These are phyloP conservation scores for Cottoperca gobio DNA, from an alignment of 2,797 vertebrate species.

Conservation along the genomic window DNA sequence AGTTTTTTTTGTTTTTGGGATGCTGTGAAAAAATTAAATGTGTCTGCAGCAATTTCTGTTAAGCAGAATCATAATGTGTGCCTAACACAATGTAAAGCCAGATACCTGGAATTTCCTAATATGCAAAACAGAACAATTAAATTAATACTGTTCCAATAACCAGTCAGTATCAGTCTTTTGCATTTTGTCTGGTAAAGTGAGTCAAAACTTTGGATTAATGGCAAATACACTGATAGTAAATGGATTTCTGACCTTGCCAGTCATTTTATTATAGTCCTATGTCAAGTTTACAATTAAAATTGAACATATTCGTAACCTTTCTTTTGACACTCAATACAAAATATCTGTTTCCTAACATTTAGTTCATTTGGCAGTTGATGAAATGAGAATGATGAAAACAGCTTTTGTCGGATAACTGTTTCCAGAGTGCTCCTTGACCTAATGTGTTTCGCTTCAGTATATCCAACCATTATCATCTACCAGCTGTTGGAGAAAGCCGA, in stretches of 20 bases:
- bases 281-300: not conserved
- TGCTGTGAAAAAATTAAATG: not conserved
- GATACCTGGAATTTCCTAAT: not conserved
- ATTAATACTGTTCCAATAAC: no score
- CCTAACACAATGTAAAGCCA: not conserved
- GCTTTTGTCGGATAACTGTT: not conserved
- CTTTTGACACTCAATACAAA: not conserved
- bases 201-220: slow-evolving; percentile 2
- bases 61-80: not conserved
- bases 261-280: not conserved
- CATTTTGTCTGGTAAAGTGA: not conserved
- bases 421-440: slow-evolving; percentile 10
- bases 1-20: slow-evolving; percentile 18
- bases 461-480: slow-evolving; percentile 39
- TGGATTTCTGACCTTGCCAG: slow-evolving; percentile 4
- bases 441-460: slow-evolving; percentile 27
- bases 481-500: slow-evolving; percentile 60
- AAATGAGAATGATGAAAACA: no score
- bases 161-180: not conserved
- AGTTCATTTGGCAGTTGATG: not conserved
- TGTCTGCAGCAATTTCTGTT: not conserved
- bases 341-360: not conserved
- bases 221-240: not conserved
- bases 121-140: not conserved
- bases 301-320: not conserved